Evolutionary conservation across 92 coral and sea anemone species (phyloP), one percentile per base, ranked within the genome.

Genomic region (Siderastrea radians): DNA sequence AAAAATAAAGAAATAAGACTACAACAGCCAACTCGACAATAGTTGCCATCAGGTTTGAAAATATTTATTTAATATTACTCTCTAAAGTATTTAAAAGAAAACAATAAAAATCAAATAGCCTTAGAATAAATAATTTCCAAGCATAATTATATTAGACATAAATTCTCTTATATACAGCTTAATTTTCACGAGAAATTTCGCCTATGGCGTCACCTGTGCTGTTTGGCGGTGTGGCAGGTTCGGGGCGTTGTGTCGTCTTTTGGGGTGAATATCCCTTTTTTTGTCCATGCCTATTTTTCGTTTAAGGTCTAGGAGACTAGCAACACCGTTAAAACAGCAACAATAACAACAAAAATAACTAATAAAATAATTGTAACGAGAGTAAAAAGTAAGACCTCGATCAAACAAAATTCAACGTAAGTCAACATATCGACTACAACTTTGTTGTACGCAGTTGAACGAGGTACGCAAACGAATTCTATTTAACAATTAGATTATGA

Each of bases 101-200:
- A 46, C n/a, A 55, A 78, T 78, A 68, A 51, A 80, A 52, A 38
- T 68, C 47, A 70, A 57, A 1, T 58, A 48, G 19, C 83, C 9
- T 9, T 70, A 58, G 70, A 82, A 82, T 82, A 82, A 82, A 82
- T 82, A 82, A 55, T 57, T 55, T 69, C 57, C 16, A 4, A 6
- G 64, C 61, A 50, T 52, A 80, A 67, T 80, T 11, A 49, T 53
- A 66, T 66, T 66, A 66, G 64, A 50, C 15, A 38, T 76, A 51
- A 45, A 66, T 67, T 67, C 16, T 52, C 62, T 64, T 80, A 80
- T 80, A 65, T 80, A 80, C 74, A 80, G 68, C 44, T 49, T 79
- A 38, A 51, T n/a, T 52, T n/a, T 15, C 13, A 72, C 7, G 65
- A 54, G 66, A 15, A 26, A 15, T 53, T 43, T 75, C 77, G 65